A percentile compares a stretch with the other conserved stretches of the same genome.
Evolutionary conservation across 2,888 invertebrate species (phyloP).

Genomic region (Nemoura dubitans): DNA sequence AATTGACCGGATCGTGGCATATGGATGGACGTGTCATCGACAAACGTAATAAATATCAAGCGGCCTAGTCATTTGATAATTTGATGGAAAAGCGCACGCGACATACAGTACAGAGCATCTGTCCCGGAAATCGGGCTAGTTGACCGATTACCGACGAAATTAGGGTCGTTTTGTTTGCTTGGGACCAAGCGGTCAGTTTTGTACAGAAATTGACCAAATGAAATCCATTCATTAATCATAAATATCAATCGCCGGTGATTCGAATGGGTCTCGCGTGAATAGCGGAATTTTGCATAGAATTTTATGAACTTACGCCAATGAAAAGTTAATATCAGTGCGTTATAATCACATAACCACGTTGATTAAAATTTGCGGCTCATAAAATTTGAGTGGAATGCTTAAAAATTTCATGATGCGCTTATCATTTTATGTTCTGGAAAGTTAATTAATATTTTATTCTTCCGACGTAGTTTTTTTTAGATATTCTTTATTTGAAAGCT

Average conservation of each 20-base stretch:
- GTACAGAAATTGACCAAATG: background rate
- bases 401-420: background rate
- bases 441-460: background rate
- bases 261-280: background rate
- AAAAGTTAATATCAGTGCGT: background rate
- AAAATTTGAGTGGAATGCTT: background rate
- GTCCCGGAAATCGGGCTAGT: background rate
- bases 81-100: background rate
- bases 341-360: background rate
- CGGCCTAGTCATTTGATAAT: background rate
- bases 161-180: background rate
- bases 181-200: background rate
- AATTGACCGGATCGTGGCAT: constrained; percentile 34
- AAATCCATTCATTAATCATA: background rate
- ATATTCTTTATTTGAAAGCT: background rate
- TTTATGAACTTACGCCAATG: background rate
- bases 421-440: background rate
- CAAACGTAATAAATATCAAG: background rate
- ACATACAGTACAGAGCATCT: background rate
- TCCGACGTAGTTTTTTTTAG: background rate
- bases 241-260: background rate
- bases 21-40: background rate
- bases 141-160: background rate
- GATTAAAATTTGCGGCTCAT: background rate
- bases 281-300: background rate